A percentile compares a stretch with the other conserved stretches of the same genome.
Conservation (phyloP, 2,888 invertebrate genomes). For the Aleiodes leptofemur region DNA sequence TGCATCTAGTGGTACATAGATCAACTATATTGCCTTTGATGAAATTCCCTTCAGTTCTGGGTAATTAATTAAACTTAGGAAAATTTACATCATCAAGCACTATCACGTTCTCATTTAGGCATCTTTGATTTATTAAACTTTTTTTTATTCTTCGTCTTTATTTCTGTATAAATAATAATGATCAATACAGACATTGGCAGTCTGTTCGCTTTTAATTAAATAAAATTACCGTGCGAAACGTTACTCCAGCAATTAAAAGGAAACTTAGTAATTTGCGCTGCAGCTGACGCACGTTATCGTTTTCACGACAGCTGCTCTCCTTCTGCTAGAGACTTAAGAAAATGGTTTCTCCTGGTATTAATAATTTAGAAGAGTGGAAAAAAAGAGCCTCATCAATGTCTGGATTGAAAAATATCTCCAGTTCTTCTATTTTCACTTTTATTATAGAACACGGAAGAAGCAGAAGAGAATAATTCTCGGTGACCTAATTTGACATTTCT, state of each 20-base stretch:
- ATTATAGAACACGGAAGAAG: not conserved
- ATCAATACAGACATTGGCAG: not conserved
- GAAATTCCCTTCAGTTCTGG: too few species aligned
- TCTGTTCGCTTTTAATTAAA: conserved; percentile 59
- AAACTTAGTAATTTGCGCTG: conserved; percentile 60
- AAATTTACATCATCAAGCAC: too few species aligned
- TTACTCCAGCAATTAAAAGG: conserved; percentile 63
- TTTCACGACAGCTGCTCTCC: conserved; percentile 42
- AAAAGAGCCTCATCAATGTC: conserved; percentile 2
- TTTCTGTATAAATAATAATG: not conserved
- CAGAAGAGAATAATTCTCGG: too few species aligned
- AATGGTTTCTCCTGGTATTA: conserved; percentile 14
- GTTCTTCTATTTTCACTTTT: not conserved
- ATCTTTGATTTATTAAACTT: too few species aligned
- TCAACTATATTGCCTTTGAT: too few species aligned
- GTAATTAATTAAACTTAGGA: too few species aligned
- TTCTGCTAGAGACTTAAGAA: conserved; percentile 29
- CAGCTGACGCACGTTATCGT: conserved; percentile 55
- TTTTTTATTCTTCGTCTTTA: too few species aligned
- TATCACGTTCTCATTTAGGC: too few species aligned
- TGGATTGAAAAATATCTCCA: not conserved
- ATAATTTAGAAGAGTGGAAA: not conserved
- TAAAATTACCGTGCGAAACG: conserved; percentile 47
- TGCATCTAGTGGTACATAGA: too few species aligned
- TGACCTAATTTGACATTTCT: too few species aligned